Evolutionary conservation across 2,113 vertebrate genomes (phyloP), one percentile per base, ranked within the genome.

Genomic region (Oncorhynchus masou): DNA sequence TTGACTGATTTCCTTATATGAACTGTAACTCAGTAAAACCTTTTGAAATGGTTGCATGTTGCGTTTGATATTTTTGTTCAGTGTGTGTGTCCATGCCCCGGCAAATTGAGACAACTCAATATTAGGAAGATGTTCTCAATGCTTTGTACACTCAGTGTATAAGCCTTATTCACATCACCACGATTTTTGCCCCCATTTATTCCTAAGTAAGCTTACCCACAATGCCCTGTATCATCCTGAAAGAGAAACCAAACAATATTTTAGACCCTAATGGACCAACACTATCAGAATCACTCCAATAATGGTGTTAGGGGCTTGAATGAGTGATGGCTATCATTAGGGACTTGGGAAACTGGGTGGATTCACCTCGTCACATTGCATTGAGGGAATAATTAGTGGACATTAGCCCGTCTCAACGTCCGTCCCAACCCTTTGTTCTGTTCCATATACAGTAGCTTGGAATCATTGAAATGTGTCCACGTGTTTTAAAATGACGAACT

Each of bases 321-420:
- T 86, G 81, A 89, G 51, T 77, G 66, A 89, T 89, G 74, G 81
- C 75, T 81, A 72, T 76, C 88, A 83, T 89, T 88, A 84, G 67
- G 29, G 66, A 71, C 84, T 45, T 75, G 69, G 49, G 75, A 76
- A 62, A 72, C 60, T 82, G 75, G 70, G 71, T 60, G 70, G 73
- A 70, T 87, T 70, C 77, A 81, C 87, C 67, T 79, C 62, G 66
- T 83, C 81, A 79, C 54, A 80, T 75, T 68, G 84, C 60, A 60
- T 76, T 57, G 48, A 70, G 76, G 66, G 75, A 71, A 71, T 31
- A 22, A 79, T 71, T 81, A 79, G 72, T 70, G 74, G 70, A 70
- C 62, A 25, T 57, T 64, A 51, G 45, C 68, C 16, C 71, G 24
- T 57, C 68, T 59, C 67, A 70, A 57, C 11, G 27, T 65, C 65